A percentile compares a stretch with the other conserved stretches of the same genome.
Evolutionary conservation across 2,797 vertebrate species (phyloP).

Genomic region (Pterois miles): DNA sequence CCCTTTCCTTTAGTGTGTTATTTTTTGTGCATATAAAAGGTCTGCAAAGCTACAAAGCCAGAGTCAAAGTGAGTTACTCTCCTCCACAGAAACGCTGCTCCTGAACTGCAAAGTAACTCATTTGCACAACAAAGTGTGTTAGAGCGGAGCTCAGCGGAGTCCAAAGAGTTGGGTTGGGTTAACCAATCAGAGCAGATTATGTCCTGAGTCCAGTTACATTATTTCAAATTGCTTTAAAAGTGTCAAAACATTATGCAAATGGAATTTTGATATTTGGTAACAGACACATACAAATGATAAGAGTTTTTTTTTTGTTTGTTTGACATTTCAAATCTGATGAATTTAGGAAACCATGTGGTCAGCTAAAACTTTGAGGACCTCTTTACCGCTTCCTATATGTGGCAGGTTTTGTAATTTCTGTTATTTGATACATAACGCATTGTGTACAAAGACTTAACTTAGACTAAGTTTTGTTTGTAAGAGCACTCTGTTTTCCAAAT

Average conservation of each 20-base stretch:
- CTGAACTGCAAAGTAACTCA: too few species aligned
- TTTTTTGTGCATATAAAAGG: too few species aligned
- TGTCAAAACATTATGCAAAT: background rate
- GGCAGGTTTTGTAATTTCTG: background rate
- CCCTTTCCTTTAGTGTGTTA: too few species aligned
- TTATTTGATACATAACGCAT: background rate
- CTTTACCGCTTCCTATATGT: background rate
- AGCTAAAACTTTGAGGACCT: background rate
- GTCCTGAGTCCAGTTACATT: background rate
- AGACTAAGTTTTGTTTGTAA: background rate
- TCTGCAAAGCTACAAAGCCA: too few species aligned
- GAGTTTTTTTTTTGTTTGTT: background rate
- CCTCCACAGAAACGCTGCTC: too few species aligned
- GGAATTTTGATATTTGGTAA: background rate
- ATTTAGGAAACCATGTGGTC: background rate
- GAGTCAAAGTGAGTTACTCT: too few species aligned
- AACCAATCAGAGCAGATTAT: background rate
- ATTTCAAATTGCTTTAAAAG: background rate
- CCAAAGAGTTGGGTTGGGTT: too few species aligned
- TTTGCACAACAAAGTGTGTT: too few species aligned
- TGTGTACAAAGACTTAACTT: background rate
- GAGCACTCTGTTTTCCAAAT: background rate
- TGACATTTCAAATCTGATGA: background rate
- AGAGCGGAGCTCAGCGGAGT: accelerated
- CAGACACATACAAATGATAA: background rate